phyloP scores from a whole-genome alignment of 2,888 invertebrate genomes.

The Strigamia crassipes region DNA sequence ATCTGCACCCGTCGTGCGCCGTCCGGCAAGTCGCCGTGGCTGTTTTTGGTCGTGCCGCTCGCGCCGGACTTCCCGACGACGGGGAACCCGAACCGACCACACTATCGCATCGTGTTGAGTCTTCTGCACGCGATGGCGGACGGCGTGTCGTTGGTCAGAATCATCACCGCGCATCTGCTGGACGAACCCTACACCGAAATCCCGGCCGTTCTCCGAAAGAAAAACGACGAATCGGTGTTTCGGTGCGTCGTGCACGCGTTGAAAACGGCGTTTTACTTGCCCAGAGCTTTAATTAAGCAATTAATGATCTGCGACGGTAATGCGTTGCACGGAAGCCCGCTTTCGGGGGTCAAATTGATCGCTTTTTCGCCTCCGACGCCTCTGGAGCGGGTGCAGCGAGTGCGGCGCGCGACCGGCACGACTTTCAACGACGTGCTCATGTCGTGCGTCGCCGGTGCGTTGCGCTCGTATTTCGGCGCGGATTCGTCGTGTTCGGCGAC shows the following conservation, averaged over 20 bases:
- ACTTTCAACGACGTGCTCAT: background rate
- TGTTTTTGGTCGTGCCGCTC: background rate
- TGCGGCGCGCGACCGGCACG: background rate
- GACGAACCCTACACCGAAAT: background rate
- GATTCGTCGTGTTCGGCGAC: background rate
- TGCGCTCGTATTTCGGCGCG: background rate
- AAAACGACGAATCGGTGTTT: background rate
- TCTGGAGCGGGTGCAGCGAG: background rate
- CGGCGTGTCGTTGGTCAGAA: background rate
- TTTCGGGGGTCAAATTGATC: background rate
- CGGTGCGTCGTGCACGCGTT: background rate
- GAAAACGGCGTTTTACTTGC: background rate
- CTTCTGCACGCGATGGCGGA: background rate
- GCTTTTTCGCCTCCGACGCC: background rate
- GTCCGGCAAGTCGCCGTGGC: background rate
- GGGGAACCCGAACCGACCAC: background rate
- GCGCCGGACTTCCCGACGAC: background rate
- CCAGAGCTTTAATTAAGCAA: background rate
- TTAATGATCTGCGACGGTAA: background rate
- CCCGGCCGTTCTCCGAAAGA: background rate
- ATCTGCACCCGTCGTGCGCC: background rate
- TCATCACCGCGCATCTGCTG: background rate
- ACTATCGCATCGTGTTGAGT: background rate
- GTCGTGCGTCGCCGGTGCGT: background rate
- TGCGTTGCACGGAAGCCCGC: background rate